Percentiles rank a stretch among this genome's conserved stretches.
These are phyloP conservation scores for Delia radicum DNA, from an alignment of 1,140 invertebrate species.

Conservation along the genomic window DNA sequence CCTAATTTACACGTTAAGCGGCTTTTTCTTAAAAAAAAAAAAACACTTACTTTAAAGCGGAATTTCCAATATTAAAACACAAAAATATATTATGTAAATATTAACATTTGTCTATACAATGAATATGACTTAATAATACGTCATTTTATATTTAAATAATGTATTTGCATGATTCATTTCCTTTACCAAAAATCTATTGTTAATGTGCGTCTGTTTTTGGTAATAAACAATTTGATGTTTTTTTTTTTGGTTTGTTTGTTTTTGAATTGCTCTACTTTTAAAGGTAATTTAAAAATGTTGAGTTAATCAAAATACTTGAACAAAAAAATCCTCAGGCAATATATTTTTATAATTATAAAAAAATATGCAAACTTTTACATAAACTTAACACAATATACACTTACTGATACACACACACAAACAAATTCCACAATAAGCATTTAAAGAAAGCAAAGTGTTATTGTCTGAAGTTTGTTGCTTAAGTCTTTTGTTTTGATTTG, in stretches of 20 bases:
- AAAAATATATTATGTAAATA: background rate
- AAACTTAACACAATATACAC: background rate
- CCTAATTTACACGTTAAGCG: background rate
- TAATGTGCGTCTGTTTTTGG: background rate
- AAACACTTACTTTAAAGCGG: background rate
- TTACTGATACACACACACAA: background rate
- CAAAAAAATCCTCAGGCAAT: background rate
- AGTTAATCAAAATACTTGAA: background rate
- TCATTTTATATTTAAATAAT: background rate
- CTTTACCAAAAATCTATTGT: background rate
- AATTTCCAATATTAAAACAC: background rate
- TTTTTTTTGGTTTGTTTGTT: no score
- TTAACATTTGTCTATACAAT: background rate
- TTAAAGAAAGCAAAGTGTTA: conserved; percentile 7
- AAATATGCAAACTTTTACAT: background rate
- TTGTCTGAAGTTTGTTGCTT: conserved; percentile 11
- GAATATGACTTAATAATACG: background rate
- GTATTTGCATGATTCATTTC: background rate
- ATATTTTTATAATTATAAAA: background rate
- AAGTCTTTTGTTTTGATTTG: conserved; percentile 24
- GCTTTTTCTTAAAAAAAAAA: background rate
- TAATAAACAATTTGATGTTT: background rate
- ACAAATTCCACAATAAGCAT: background rate
- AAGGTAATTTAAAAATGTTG: background rate
- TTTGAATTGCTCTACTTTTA: background rate